Base-by-base conservation (phyloP, 1,140 invertebrate genomes). In the Rhagoletis pomonella region DNA sequence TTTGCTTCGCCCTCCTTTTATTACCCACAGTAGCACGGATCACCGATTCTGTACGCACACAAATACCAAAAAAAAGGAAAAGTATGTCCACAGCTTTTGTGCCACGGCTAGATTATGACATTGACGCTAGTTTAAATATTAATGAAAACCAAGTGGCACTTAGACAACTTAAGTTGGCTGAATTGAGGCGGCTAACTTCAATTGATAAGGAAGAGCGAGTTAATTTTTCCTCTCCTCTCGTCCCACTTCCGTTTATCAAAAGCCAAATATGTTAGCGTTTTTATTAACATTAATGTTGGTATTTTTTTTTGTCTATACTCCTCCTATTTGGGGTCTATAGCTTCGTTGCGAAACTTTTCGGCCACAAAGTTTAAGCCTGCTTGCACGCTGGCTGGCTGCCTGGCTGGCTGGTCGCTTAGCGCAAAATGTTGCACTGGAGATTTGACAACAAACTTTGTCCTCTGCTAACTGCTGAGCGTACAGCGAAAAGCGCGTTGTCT, bases 381-480 rank as follows among this genome's bases (percentile, higher is more conserved):
- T 81, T 58, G 14, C 73, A 1, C 47, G 14, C 7, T 81, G 17
- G 47, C 39, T 44, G 12, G 42, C 44, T 47, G 44, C 4, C 17
- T 17, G 47, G 29, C 67, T 1, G 0, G 17, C 4, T 44, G 17
- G 69, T 7, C 44, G 42, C 69, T 10, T 42, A 73, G 3, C 69
- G 69, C 69, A 73, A 73, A 73, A 73, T 73, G 42, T 73, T 73
- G 17, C 69, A 73, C 42, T 47, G 44, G 69, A 73, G 69, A 73
- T 50, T 73, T 73, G 44, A 7, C 69, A 5, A 17, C 44, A 73
- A 55, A 81, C 47, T 81, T 55, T 62, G 60, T 55, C 73, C 47
- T 50, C 47, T 19, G 47, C 44, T 29, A 29, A 7, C 0, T 55
- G 73, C n/a, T 29, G 19, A 29, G 44, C 73, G 4, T 10, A 47